These are phyloP conservation scores for Chromobotia macracanthus DNA, from an alignment of 2,797 vertebrate species.

Conservation along the genomic window DNA sequence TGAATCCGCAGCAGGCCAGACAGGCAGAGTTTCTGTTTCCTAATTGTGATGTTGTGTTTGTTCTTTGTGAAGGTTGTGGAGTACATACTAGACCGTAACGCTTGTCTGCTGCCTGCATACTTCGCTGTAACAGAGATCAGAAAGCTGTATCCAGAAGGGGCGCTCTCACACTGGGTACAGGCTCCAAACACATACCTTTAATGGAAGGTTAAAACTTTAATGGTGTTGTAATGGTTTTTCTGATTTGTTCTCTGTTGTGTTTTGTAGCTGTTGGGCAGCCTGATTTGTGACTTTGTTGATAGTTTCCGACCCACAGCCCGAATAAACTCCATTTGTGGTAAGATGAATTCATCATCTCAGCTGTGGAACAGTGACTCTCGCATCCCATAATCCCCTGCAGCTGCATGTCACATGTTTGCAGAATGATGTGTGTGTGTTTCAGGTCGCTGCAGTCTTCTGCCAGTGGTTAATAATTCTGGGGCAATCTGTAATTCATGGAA, in stretches of 20 bases:
- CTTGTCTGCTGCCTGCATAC: constrained; percentile 95
- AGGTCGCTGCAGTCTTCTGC: constrained; percentile 96
- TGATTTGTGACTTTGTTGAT: constrained; percentile 97
- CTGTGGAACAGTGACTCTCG: neutral
- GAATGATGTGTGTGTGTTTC: constrained; percentile 26
- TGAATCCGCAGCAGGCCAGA: neutral
- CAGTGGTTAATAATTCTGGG: constrained; percentile 97
- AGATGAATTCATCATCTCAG: constrained; percentile 57
- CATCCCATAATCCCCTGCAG: neutral
- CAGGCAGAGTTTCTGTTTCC: neutral
- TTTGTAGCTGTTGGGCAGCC: constrained; percentile 89
- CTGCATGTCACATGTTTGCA: neutral
- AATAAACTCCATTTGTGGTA: constrained; percentile 99
- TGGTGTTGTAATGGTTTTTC: neutral
- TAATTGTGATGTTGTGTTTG: neutral
- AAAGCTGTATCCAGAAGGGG: constrained; percentile 92
- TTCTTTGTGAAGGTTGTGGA: constrained; percentile 85
- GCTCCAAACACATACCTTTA: constrained; percentile 63
- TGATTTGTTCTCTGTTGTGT: neutral
- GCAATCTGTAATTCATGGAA: constrained; percentile 99
- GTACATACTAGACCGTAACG: constrained; percentile 96
- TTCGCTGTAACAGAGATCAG: constrained; percentile 96
- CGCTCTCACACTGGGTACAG: constrained; percentile 93
- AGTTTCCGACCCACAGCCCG: constrained; percentile 97
- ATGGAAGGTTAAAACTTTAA: too few relatives aligned